Base-by-base conservation (phyloP, 2,113 vertebrate species). In the Atherinomorus stipes region DNA sequence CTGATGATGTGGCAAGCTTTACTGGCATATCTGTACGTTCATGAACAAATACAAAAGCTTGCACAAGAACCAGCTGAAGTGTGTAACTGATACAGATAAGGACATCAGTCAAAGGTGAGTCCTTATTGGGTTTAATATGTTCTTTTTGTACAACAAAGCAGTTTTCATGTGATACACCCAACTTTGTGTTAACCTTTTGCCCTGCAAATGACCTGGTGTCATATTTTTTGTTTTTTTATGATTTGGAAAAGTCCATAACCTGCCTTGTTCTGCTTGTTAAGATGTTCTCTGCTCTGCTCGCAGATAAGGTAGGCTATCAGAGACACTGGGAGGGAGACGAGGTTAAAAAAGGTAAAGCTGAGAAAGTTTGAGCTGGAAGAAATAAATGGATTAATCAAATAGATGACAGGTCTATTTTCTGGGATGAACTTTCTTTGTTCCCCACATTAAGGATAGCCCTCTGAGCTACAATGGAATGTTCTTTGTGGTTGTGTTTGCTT, bases 231-330 rank as follows among this genome's bases (percentile, higher is more conserved):
- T 49, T 12, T 40, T 15, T 74, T 67, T 68, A 62, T 49, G 74
- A 49, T 70, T 38, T 40, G 10, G 10, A 54, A 12, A 47, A 5
- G 12, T 0, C 10, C 16, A 49, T 21, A 59, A 71, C 4, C 53
- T 50, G 53, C 11, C 28, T 28, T 28, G 38, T 47, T 45, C 22
- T 34, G 62, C 70, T 71, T 76, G 64, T 78, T 64, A 31, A 61
- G 50, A 37, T 12, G 7, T 78, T 58, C 40, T 49, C 38, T 26
- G 23, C 63, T 12, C 44, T 25, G 60, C n/a, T 65, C 0, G 3
- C 56, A 58, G 81, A 85, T 81, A 83, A 80, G 71, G 64, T n/a
- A 49, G 26, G 21, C 34, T 28, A 13, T 44, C 38, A 50, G n/a
- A 19, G 50, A 28, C 62, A 51, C 22, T 18, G 4, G 25, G 10